A percentile compares a stretch with the other conserved stretches of the same genome.
These are phyloP conservation scores for Cepaea hortensis DNA, from an alignment of 2,888 invertebrate genomes.

Conservation along the genomic window DNA sequence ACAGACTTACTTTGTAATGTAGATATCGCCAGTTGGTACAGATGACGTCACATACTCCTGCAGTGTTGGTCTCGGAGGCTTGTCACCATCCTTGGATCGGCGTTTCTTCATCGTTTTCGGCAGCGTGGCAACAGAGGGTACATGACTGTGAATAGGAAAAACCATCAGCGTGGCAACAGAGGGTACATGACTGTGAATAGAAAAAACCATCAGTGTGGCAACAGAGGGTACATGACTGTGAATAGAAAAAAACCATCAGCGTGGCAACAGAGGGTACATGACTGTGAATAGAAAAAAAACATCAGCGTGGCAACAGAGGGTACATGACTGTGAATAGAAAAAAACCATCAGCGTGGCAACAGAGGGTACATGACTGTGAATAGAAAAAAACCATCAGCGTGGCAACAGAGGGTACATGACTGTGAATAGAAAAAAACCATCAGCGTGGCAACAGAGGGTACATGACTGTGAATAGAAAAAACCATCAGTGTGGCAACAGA, in stretches of 20 bases:
- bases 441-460: too few species aligned
- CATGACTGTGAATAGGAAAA: conserved; percentile 51
- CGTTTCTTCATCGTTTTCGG: conserved; percentile 68
- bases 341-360: conserved; percentile 64
- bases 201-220: neutral
- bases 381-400: too few species aligned
- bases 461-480: too few species aligned
- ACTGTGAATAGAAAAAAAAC: too few species aligned
- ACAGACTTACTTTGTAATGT: conserved; percentile 64
- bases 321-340: too few species aligned
- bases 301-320: too few species aligned
- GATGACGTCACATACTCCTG: conserved; percentile 65
- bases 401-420: too few species aligned
- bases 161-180: conserved; percentile 58
- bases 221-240: conserved; percentile 49
- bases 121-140: conserved; percentile 60
- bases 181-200: conserved; percentile 50
- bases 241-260: too few species aligned
- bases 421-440: too few species aligned
- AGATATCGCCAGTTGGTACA: conserved; percentile 59
- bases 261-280: conserved; percentile 50
- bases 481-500: conserved; percentile 62
- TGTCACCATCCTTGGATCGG: conserved; percentile 67
- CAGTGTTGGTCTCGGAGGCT: conserved; percentile 64
- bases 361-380: conserved; percentile 55